These are phyloP conservation scores for Bombus balteatus DNA, from an alignment of 1,140 invertebrate genomes.

Conservation along the genomic window DNA sequence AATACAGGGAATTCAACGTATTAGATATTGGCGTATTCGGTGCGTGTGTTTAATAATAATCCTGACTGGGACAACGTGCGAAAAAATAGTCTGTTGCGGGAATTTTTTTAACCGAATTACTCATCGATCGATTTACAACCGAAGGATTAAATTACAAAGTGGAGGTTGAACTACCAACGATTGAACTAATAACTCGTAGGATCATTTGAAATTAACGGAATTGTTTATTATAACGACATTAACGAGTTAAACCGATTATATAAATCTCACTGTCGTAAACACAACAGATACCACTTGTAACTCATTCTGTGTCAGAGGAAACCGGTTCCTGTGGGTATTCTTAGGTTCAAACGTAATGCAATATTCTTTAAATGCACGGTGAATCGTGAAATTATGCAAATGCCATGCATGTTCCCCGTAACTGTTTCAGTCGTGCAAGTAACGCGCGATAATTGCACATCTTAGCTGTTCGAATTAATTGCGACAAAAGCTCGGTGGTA, in stretches of 20 bases:
- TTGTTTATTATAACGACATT: not conserved
- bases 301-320: not conserved
- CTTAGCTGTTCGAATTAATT: not conserved
- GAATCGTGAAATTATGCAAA: not conserved
- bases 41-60: conserved; percentile 24
- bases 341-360: not conserved
- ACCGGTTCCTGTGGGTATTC: conserved; percentile 15
- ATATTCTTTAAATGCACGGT: not conserved
- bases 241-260: not conserved
- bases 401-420: not conserved
- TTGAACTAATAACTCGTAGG: no score
- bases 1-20: no score
- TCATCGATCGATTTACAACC: not conserved
- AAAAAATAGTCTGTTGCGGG: no score
- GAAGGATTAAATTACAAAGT: not conserved
- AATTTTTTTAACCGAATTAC: not conserved
- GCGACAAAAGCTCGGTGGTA: not conserved
- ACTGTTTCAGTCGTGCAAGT: not conserved
- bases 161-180: not conserved
- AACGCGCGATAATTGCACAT: not conserved
- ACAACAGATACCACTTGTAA: not conserved
- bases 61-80: not conserved
- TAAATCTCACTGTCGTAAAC: not conserved
- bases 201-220: not conserved
- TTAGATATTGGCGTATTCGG: no score